phyloP scores from a whole-genome alignment of 2,797 vertebrate species.

The Schizopygopsis malacanthus region DNA sequence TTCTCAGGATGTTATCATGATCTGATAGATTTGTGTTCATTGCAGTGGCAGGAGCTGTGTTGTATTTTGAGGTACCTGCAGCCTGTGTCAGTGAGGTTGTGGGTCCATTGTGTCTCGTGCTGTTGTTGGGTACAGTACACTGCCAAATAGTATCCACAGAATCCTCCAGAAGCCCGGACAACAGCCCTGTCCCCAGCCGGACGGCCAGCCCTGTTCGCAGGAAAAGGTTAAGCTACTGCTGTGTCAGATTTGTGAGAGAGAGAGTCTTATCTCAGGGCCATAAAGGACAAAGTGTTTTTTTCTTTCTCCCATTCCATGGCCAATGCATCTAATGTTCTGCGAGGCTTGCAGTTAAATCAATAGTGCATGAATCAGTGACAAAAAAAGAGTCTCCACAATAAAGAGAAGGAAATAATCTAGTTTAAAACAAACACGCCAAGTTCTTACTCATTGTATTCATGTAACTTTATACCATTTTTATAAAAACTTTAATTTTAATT shows the following conservation, averaged over 20 bases:
- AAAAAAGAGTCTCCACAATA: not conserved
- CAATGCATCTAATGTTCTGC: constrained; percentile 13
- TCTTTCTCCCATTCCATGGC: not conserved
- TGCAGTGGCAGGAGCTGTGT: constrained; percentile 83
- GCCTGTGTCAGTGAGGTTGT: constrained; percentile 88
- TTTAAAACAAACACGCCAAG: not conserved
- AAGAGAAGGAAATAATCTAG: not conserved
- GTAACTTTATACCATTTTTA: not conserved
- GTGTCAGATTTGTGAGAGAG: constrained; percentile 31
- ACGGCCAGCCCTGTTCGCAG: constrained; percentile 82
- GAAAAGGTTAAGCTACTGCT: constrained; percentile 80
- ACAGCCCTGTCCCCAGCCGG: constrained; percentile 73
- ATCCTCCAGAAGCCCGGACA: constrained; percentile 77
- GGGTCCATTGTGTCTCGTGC: constrained; percentile 94
- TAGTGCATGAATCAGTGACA: not conserved
- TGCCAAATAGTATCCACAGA: constrained; percentile 99
- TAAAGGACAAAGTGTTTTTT: not conserved
- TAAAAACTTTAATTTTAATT: not conserved
- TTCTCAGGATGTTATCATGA: not conserved
- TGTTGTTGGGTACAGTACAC: constrained; percentile 96
- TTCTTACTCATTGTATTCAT: not conserved
- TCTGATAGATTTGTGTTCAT: constrained; percentile 15
- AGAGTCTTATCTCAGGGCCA: not conserved
- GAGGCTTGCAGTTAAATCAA: constrained; percentile 15
- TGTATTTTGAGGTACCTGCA: constrained; percentile 87